phyloP scores from a whole-genome alignment of 2,888 invertebrate species.

The Apoda limacodes region DNA sequence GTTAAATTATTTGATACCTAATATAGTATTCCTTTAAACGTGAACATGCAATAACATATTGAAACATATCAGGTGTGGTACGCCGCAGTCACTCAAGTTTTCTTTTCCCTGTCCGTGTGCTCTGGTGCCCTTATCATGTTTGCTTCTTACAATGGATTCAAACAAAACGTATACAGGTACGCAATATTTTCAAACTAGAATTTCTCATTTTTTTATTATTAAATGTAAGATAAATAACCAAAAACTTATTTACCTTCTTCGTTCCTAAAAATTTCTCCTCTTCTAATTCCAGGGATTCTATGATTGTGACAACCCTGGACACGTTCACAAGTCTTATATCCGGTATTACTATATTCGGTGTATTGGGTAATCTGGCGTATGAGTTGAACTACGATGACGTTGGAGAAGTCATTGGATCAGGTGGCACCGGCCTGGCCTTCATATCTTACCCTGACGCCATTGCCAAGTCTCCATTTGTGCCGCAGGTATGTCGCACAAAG shows the following conservation, averaged over 20 bases:
- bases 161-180: slow-evolving; percentile 78
- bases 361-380: slow-evolving; percentile 82
- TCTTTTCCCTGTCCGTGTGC: slow-evolving; percentile 82
- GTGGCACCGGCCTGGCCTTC: slow-evolving; percentile 85
- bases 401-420: slow-evolving; percentile 73
- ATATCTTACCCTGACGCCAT: slow-evolving; percentile 89
- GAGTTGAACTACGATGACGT: slow-evolving; percentile 72
- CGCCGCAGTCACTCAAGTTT: slow-evolving; percentile 83
- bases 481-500: no score
- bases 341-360: slow-evolving; percentile 85
- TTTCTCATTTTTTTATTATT: background rate
- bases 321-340: slow-evolving; percentile 86
- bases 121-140: slow-evolving; percentile 85
- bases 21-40: no score
- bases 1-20: no score
- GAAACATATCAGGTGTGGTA: slow-evolving; percentile 86
- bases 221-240: background rate
- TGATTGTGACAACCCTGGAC: slow-evolving; percentile 84
- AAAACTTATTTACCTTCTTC: slow-evolving; percentile 1
- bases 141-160: slow-evolving; percentile 79
- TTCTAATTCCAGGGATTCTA: slow-evolving; percentile 74
- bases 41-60: background rate
- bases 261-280: background rate
- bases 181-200: background rate
- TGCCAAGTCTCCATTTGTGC: slow-evolving; percentile 78